Evolutionary conservation across 2,113 vertebrate species (phyloP).

Genomic region (Hippocampus comes): DNA sequence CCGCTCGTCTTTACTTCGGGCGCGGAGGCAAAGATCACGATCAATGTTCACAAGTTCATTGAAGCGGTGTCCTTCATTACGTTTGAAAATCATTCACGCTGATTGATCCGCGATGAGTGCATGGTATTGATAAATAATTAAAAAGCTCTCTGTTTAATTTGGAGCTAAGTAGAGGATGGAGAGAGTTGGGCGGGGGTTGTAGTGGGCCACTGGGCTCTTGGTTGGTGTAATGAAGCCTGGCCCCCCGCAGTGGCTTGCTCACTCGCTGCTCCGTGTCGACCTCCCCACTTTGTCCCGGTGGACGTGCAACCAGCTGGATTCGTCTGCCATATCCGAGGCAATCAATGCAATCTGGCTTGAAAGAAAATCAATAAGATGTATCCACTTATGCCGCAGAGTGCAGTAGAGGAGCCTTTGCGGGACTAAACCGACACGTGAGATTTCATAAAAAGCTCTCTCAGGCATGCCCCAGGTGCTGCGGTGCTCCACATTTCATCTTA

Average conservation of each 20-base stretch:
- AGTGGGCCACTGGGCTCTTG: constrained; percentile 76
- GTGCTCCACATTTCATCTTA: constrained; percentile 73
- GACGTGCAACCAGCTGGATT: constrained; percentile 84
- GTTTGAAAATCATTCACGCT: constrained; percentile 79
- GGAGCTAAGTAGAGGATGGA: constrained; percentile 72
- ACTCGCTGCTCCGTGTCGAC: constrained; percentile 71
- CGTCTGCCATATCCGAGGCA: constrained; percentile 88
- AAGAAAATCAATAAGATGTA: constrained; percentile 97
- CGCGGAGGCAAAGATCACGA: constrained; percentile 69
- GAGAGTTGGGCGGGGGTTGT: constrained; percentile 70
- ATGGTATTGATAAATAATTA: constrained; percentile 89
- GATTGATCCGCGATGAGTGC: constrained; percentile 75
- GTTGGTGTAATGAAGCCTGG: constrained; percentile 81
- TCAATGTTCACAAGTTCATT: constrained; percentile 74
- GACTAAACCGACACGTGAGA: constrained; percentile 79
- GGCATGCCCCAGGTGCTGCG: constrained; percentile 55
- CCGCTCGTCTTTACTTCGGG: constrained; percentile 69
- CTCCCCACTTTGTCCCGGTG: constrained; percentile 76
- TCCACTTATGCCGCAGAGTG: constrained; percentile 91
- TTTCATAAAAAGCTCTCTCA: constrained; percentile 81
- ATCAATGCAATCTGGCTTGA: constrained; percentile 92
- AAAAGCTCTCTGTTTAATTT: constrained; percentile 80
- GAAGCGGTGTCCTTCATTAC: constrained; percentile 67
- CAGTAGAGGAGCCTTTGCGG: constrained; percentile 79
- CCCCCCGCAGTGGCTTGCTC: constrained; percentile 75